These are phyloP conservation scores for Crenichthys baileyi DNA, from an alignment of 2,797 vertebrate species.

Conservation along the genomic window DNA sequence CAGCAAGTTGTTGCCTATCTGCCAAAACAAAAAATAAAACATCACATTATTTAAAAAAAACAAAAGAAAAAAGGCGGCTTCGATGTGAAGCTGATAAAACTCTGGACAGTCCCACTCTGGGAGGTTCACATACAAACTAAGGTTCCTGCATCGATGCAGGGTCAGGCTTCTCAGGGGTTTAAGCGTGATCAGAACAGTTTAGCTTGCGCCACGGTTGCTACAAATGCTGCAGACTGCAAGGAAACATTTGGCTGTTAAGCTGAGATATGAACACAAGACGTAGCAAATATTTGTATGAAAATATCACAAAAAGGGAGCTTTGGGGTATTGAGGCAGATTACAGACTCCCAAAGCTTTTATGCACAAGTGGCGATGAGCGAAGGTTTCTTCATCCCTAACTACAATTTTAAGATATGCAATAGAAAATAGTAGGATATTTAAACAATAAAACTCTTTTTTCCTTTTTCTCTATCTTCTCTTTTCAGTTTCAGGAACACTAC, in stretches of 20 bases:
- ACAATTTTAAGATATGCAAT: slow-evolving; percentile 77
- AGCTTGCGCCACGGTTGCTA: slow-evolving; percentile 52
- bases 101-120: neutral
- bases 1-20: slow-evolving; percentile 8
- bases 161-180: slow-evolving; percentile 34
- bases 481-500: slow-evolving; percentile 29
- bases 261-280: neutral
- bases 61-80: slow-evolving; percentile 24
- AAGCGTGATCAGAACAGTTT: slow-evolving; percentile 29
- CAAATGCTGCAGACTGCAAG: slow-evolving; percentile 57
- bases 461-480: neutral
- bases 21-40: slow-evolving; percentile 24
- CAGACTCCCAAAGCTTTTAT: slow-evolving; percentile 11
- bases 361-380: slow-evolving; percentile 32
- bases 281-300: slow-evolving; percentile 16
- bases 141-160: slow-evolving; percentile 2
- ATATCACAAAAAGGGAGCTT: slow-evolving; percentile 6
- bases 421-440: slow-evolving; percentile 50
- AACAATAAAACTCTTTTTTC: slow-evolving; percentile 23
- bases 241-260: slow-evolving; percentile 12
- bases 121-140: slow-evolving; percentile 16
- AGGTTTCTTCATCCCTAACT: slow-evolving; percentile 49
- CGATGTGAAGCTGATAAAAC: slow-evolving; percentile 4
- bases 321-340: slow-evolving; percentile 54
- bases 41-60: neutral